phyloP scores from a whole-genome alignment of 1,140 invertebrate genomes.

The Drosophila nikananu region DNA sequence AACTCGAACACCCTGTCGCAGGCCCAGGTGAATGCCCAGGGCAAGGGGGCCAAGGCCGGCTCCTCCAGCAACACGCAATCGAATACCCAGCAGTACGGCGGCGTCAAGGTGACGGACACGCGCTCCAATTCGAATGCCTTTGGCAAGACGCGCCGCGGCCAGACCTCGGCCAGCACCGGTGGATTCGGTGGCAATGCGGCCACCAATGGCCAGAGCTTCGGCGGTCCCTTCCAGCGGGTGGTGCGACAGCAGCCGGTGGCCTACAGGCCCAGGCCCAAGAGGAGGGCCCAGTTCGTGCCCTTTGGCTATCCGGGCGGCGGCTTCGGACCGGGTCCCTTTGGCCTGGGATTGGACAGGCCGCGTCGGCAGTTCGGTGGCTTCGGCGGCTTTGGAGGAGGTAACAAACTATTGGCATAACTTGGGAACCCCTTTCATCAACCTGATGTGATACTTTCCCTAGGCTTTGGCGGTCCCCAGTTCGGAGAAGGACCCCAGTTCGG shows the following conservation, averaged over 20 bases:
- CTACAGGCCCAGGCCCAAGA: slow-evolving; percentile 59
- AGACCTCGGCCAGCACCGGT: slow-evolving; percentile 66
- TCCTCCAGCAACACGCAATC: slow-evolving; percentile 60
- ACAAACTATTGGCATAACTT: not conserved
- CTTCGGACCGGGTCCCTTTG: slow-evolving; percentile 35
- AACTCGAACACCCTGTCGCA: slow-evolving; percentile 53
- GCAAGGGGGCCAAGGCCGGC: slow-evolving; percentile 45
- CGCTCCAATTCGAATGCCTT: slow-evolving; percentile 70
- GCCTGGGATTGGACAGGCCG: slow-evolving; percentile 28
- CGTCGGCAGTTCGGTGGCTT: slow-evolving; percentile 59
- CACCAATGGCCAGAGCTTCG: slow-evolving; percentile 49
- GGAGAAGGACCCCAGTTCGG: slow-evolving; percentile 24
- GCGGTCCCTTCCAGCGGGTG: slow-evolving; percentile 35
- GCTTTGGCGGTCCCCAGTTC: slow-evolving; percentile 24
- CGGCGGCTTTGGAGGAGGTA: slow-evolving; percentile 35
- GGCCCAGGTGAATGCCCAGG: slow-evolving; percentile 74
- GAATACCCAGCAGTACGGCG: slow-evolving; percentile 63
- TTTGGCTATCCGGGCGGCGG: slow-evolving; percentile 62
- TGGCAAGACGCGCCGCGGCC: slow-evolving; percentile 58
- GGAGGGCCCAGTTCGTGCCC: slow-evolving; percentile 70
- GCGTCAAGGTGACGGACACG: slow-evolving; percentile 63
- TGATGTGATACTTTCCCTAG: not conserved
- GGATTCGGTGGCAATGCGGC: slow-evolving; percentile 64
- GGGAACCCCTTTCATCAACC: not conserved
- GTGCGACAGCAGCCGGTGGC: slow-evolving; percentile 30